Percentiles rank a stretch among this genome's conserved stretches.
Conservation (phyloP, 1,140 invertebrate genomes). For the Drosophila prosaltans region DNA sequence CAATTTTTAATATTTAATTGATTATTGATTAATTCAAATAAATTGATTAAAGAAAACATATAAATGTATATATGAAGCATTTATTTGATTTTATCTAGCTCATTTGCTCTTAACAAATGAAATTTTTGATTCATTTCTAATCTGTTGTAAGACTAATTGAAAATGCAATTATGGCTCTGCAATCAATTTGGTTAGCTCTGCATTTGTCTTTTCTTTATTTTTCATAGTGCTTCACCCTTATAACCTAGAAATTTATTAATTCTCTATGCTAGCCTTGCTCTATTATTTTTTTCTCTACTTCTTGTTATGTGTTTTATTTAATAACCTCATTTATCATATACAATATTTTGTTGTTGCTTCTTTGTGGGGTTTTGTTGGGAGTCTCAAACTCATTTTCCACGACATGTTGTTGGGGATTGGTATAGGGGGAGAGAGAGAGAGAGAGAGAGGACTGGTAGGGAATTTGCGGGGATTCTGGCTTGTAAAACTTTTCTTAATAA, state of each 20-base stretch:
- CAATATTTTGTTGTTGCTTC: neutral
- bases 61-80: too few species aligned
- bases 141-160: too few species aligned
- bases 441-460: too few species aligned
- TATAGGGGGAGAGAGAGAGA: neutral
- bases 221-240: neutral
- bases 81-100: too few species aligned
- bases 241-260: neutral
- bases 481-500: slow-evolving; percentile 76
- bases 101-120: too few species aligned
- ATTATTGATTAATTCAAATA: too few species aligned
- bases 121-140: too few species aligned
- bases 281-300: slow-evolving; percentile 26
- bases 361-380: slow-evolving; percentile 25
- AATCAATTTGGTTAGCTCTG: too few species aligned
- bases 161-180: too few species aligned
- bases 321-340: slow-evolving; percentile 64
- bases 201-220: too few species aligned
- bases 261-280: neutral
- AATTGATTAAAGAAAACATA: too few species aligned
- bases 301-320: slow-evolving; percentile 65
- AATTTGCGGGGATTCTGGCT: slow-evolving; percentile 12
- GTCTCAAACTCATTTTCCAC: slow-evolving; percentile 23
- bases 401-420: neutral
- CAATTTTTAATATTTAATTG: too few species aligned